Evolutionary conservation across 2,113 vertebrate genomes (phyloP), one percentile per base, ranked within the genome.

Genomic region (Sterrhoptilus dennistouni): DNA sequence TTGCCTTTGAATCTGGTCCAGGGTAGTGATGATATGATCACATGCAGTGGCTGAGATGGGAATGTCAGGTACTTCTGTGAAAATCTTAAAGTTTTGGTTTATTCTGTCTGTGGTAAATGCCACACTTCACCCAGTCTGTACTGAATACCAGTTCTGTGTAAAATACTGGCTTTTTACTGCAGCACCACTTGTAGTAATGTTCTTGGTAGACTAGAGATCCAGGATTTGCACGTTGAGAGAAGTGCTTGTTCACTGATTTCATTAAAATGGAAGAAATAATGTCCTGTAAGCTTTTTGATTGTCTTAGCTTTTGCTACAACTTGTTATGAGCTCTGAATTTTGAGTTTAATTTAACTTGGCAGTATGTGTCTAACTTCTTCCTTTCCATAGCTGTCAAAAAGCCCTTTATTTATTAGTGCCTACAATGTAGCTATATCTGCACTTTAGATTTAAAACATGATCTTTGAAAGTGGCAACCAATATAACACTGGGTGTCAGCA

Each of bases 321-420:
- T 81, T 84, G 28, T 84, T 95, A 33, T 38, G 72, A 91, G 29
- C 19, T 8, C 28, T 27, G 25, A 64, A n/a, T 87, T 89, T 93
- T 56, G 47, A 52, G 25, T 93, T 75, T 79, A 93, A 78, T 96
- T 87, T 74, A 71, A 83, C 76, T 90, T 84, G 80, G 19, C 56
- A 69, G 29, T 29, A 24, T 60, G n/a, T 29, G 14, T 87, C 79
- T 82, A 64, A 78, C 83, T 87, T 93, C 47, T 60, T 25, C 25
- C 36, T 81, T 89, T 57, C 52, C 35, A 23, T 5, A 60, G 64
- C 71, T 95, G 88, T 93, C 93, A 74, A 85, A 95, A 91, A 63
- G 9, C n/a, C 44, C 40, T 87, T 93, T 92, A 78, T 95, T 97
- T 95, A 95, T 96, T 96, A 74, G 72, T 77, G 49, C 60, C 82